phyloP scores from a whole-genome alignment of 1,140 invertebrate genomes.

The Polypedilum pembai region DNA sequence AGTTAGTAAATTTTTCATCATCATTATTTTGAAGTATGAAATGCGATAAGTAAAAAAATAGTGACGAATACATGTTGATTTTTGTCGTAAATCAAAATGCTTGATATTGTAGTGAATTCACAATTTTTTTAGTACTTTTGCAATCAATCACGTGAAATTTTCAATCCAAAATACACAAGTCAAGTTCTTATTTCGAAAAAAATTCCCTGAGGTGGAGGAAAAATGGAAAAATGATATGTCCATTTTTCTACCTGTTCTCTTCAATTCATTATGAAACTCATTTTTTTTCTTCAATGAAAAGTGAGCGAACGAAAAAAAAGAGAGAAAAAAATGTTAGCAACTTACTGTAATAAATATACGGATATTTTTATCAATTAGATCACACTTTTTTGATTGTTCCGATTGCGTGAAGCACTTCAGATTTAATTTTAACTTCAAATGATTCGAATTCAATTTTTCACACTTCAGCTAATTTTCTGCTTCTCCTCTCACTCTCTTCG shows the following conservation, averaged over 20 bases:
- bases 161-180: not conserved
- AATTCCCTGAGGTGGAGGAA: not conserved
- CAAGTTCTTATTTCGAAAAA: not conserved
- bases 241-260: conserved; percentile 1
- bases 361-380: conserved; percentile 10
- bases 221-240: conserved; percentile 5
- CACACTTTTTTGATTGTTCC: conserved; percentile 16
- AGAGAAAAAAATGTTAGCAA: not conserved
- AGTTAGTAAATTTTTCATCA: too few species aligned
- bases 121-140: too few species aligned
- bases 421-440: not conserved
- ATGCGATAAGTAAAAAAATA: not conserved
- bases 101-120: too few species aligned
- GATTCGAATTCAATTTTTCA: not conserved
- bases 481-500: not conserved
- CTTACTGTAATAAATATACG: not conserved
- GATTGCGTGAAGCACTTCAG: conserved; percentile 2
- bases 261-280: not conserved
- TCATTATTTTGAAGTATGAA: too few species aligned
- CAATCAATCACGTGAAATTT: not conserved
- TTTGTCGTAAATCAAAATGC: too few species aligned
- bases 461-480: not conserved
- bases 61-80: not conserved
- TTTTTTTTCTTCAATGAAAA: not conserved
- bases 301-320: not conserved